Conservation (phyloP, 2,113 vertebrate genomes). For the Argyrosomus japonicus region DNA sequence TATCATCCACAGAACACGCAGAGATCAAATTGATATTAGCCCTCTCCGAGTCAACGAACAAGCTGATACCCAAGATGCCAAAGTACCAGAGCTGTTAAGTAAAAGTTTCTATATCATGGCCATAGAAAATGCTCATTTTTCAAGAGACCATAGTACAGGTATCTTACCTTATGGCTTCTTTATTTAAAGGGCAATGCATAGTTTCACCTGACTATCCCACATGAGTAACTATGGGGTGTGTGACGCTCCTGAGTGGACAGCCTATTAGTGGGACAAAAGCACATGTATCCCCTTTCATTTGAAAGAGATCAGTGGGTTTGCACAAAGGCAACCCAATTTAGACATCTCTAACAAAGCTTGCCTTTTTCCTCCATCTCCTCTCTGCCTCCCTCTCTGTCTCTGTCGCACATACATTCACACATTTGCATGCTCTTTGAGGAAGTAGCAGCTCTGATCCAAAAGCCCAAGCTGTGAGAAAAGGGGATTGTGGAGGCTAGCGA, state of each 20-base stretch:
- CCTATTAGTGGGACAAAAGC: conserved; percentile 70
- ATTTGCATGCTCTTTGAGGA: conserved; percentile 78
- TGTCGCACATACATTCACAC: conserved; percentile 57
- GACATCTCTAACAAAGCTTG: conserved; percentile 75
- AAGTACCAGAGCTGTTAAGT: neutral
- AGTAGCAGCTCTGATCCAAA: conserved; percentile 59
- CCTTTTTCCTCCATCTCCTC: conserved; percentile 60
- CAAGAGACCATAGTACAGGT: neutral
- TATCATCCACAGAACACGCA: neutral
- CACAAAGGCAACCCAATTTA: conserved; percentile 76
- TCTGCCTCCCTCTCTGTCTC: conserved; percentile 43
- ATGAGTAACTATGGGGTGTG: conserved; percentile 27
- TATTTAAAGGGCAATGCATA: neutral
- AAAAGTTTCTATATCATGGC: neutral
- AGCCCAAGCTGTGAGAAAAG: conserved; percentile 67
- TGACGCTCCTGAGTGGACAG: conserved; percentile 41
- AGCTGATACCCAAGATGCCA: neutral
- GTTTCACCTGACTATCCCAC: conserved; percentile 29
- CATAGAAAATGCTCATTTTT: neutral
- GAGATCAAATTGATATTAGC: neutral
- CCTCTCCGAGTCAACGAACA: neutral
- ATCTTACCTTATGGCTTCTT: neutral
- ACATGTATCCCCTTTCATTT: conserved; percentile 61
- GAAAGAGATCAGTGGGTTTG: conserved; percentile 72
- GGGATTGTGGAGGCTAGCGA: conserved; percentile 57